Conservation (phyloP, 1,140 invertebrate species). For the Tigriopus japonicus region DNA sequence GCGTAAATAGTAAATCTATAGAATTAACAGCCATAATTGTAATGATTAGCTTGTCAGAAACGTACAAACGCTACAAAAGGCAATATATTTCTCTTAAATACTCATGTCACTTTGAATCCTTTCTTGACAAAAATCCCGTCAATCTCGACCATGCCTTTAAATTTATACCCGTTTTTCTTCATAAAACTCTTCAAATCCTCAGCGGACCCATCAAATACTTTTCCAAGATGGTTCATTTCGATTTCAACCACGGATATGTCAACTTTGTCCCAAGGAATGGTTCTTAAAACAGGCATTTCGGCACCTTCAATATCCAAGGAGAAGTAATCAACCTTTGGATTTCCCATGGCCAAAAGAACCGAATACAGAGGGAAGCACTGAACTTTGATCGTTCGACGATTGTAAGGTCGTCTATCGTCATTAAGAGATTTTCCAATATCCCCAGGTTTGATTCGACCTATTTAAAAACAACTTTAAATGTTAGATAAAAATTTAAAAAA, state of each 20-base stretch:
- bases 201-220: background rate
- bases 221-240: conserved; percentile 8
- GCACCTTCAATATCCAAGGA: conserved; percentile 25
- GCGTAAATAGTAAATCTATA: too few species aligned
- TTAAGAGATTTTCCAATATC: background rate
- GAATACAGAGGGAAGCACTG: conserved; percentile 10
- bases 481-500: too few species aligned
- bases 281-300: conserved; percentile 22
- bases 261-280: conserved; percentile 24
- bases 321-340: conserved; percentile 23
- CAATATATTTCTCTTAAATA: too few species aligned
- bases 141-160: background rate
- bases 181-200: background rate
- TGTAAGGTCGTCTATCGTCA: background rate
- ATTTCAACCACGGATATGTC: background rate
- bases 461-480: too few species aligned
- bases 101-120: too few species aligned
- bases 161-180: background rate
- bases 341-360: background rate
- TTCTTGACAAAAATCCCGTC: background rate
- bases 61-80: too few species aligned
- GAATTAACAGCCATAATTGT: too few species aligned
- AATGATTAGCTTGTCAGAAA: too few species aligned
- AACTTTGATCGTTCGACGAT: conserved; percentile 1
- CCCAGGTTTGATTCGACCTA: background rate